phyloP scores from a whole-genome alignment of 2,113 vertebrate genomes.

The Pipra filicauda region DNA sequence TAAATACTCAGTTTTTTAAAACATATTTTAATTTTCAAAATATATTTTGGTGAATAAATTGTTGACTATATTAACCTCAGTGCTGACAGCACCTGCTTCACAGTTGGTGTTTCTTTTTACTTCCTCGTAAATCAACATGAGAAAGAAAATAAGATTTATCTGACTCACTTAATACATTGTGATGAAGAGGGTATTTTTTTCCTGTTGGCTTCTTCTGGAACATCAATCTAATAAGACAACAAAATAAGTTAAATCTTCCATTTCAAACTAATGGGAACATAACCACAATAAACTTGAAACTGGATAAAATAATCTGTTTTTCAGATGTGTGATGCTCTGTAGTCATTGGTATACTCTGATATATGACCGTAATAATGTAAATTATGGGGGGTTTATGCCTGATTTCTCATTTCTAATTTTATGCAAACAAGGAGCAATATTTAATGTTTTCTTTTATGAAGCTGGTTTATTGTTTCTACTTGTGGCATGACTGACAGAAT shows the following conservation, averaged over 20 bases:
- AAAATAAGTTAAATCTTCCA: neutral
- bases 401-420: neutral
- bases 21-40: neutral
- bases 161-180: slow-evolving; percentile 78
- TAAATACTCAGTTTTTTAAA: neutral
- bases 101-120: neutral
- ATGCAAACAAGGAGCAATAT: neutral
- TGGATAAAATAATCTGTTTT: neutral
- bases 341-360: neutral
- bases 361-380: neutral
- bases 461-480: neutral
- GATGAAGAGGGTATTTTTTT: slow-evolving; percentile 63
- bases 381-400: neutral
- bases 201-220: slow-evolving; percentile 70
- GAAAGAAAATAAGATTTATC: neutral
- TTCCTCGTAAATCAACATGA: neutral
- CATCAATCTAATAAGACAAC: slow-evolving; percentile 72
- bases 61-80: neutral
- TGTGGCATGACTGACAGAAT: neutral
- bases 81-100: neutral
- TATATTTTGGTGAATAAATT: neutral
- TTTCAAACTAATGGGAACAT: neutral
- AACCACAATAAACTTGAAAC: neutral
- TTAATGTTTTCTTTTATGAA: neutral
- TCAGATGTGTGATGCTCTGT: neutral